Base-by-base conservation (phyloP, 2,888 invertebrate species). In the Eilema caniola region DNA sequence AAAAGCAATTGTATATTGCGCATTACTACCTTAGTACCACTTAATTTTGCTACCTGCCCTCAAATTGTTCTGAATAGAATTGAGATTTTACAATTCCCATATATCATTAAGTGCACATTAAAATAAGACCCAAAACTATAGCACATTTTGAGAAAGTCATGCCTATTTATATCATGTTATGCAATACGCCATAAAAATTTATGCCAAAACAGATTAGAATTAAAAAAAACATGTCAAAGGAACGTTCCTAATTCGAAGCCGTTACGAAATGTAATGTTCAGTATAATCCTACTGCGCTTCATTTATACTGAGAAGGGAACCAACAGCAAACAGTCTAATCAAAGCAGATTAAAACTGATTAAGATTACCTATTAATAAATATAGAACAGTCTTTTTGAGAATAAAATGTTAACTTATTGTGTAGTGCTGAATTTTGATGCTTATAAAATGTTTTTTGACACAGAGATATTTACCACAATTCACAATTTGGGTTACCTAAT, bases 391-490 rank as follows among this genome's bases (percentile, higher is more conserved):
- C 20, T 24, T 12, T 24, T 24, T 25, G 28, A 25, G n/a, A 23
- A 53, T 53, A 64, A 53, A 64, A 64, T 47, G 28, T n/a, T 31
- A 12, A 28, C 14, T 25, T 53, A 53, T 53, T 64, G 64, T 53
- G 28, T 64, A 53, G 12, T 64, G 64, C 28, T 10, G n/a, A 28
- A 53, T 24, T 64, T 28, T 41, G 41, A 62, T 41, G 14, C 25
- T 20, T 20, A 62, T 41, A 20, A 62, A 25, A 20, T 41, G 62
- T 62, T 62, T 4, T 53, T 28, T 31, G 1, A 28, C 11, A 31
- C 28, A 25, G 25, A 64, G 28, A 47, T n/a, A 47, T 25, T 11
- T 47, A 64, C 65, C 47, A 20, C 20, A 20, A 47, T 20, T 47
- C 20, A 4, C 1, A 10, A 16, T 41, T 47, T 20, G 14, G 20